These are phyloP conservation scores for Carpatolechia fugitivella DNA, from an alignment of 2,888 invertebrate species.

Conservation along the genomic window DNA sequence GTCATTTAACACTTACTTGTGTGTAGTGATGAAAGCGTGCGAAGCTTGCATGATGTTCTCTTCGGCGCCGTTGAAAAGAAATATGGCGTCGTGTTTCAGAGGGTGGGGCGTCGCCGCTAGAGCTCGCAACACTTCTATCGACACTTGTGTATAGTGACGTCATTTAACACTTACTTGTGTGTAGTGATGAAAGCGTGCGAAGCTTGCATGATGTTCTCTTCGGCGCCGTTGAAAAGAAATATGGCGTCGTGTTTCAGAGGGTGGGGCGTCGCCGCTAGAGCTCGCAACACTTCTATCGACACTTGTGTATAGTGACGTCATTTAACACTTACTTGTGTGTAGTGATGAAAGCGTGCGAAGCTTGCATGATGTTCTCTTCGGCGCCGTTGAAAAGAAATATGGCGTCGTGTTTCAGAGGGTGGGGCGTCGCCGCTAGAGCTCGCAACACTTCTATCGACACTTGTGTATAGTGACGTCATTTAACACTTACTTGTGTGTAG, in stretches of 20 bases:
- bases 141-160: too few species aligned
- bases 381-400: conserved; percentile 94
- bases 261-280: conserved; percentile 78
- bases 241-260: conserved; percentile 88
- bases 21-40: conserved; percentile 94
- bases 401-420: conserved; percentile 86
- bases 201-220: conserved; percentile 91
- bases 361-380: conserved; percentile 93
- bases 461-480: too few species aligned
- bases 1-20: too few species aligned
- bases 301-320: too few species aligned
- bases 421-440: conserved; percentile 80
- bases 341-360: conserved; percentile 94
- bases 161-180: conserved; percentile 83
- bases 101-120: conserved; percentile 78
- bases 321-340: conserved; percentile 85
- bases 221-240: conserved; percentile 93
- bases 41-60: conserved; percentile 92
- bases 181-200: conserved; percentile 95
- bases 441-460: conserved; percentile 89
- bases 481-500: conserved; percentile 85
- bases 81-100: conserved; percentile 88
- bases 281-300: conserved; percentile 88
- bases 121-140: conserved; percentile 88
- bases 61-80: conserved; percentile 94